Evolutionary conservation across 2,888 invertebrate genomes (phyloP).

Genomic region (Hymenopus coronatus): DNA sequence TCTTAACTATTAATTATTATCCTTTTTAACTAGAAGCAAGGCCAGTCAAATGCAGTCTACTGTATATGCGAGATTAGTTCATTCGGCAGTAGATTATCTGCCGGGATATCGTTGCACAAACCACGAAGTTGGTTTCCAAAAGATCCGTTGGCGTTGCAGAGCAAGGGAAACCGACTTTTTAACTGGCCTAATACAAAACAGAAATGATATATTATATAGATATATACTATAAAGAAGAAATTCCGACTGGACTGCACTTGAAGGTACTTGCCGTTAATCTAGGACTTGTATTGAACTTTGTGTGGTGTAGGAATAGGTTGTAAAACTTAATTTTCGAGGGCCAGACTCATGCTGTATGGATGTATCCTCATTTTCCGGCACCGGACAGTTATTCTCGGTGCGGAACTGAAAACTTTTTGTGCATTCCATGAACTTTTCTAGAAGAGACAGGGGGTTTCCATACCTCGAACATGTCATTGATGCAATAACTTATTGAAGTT

Average conservation of each 20-base stretch:
- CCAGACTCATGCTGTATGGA: slow-evolving; percentile 34
- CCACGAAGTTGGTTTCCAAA: slow-evolving; percentile 20
- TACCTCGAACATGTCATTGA: slow-evolving; percentile 54
- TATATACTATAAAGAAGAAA: slow-evolving; percentile 2
- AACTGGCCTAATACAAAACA: slow-evolving; percentile 35
- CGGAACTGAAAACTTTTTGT: slow-evolving; percentile 37
- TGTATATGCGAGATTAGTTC: not conserved
- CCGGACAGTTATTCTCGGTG: slow-evolving; percentile 32
- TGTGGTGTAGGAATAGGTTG: slow-evolving; percentile 39
- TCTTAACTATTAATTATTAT: slow-evolving; percentile 34
- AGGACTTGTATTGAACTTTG: slow-evolving; percentile 37
- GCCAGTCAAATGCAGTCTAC: slow-evolving; percentile 37
- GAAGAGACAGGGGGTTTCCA: slow-evolving; percentile 48
- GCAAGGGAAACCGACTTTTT: slow-evolving; percentile 22
- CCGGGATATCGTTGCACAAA: slow-evolving; percentile 28
- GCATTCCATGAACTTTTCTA: slow-evolving; percentile 37
- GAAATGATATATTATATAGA: slow-evolving; percentile 9
- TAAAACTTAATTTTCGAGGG: slow-evolving; percentile 35
- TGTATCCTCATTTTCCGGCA: slow-evolving; percentile 36
- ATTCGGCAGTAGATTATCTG: not conserved
- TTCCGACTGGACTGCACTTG: slow-evolving; percentile 35
- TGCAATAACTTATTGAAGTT: slow-evolving; percentile 50
- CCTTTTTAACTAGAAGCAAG: slow-evolving; percentile 35
- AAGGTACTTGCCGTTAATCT: slow-evolving; percentile 36
- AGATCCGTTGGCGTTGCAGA: not conserved